Evolutionary conservation across 2,888 invertebrate species (phyloP), one percentile per base, ranked within the genome.

Genomic region (Vesta saturnalis): DNA sequence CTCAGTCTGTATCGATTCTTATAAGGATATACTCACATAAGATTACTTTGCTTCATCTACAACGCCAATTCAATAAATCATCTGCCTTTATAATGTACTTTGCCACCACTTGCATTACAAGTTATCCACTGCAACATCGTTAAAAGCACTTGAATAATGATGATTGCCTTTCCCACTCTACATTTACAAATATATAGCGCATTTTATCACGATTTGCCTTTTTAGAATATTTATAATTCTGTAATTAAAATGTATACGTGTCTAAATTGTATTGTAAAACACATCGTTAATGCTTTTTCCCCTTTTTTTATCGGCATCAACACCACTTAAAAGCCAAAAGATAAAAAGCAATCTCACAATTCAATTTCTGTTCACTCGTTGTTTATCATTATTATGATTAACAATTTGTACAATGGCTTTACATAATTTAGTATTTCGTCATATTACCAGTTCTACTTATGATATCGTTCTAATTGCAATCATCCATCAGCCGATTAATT

Each of bases 1-100:
- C n/a, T n/a, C n/a, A n/a, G 49, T 68, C 55, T 56, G 60, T 68
- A 68, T 68, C 57, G 68, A 68, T 68, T 68, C 63, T 19, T 54
- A 63, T 49, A 10, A 63, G 47, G 59, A 59, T 23, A 54, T 21
- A n/a, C 64, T 14, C 55, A 52, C 52, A 39, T 59, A 55, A 58
- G 62, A 67, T 63, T 67, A 63, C 59, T 67, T 67, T 58, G 23
- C 59, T 67, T 67, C 67, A 63, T 67, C 63, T 47, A 61, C 39
- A 52, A 14, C n/a, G n/a, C 63, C 63, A 63, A 59, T 67, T 67
- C 59, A 58, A 67, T 67, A 67, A 63, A 67, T 63, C 67, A 59
- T 60, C 54, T 46, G 59, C 55, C 55, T 67, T 67, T 67, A 35
- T 62, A 62, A 67, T 67, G 54, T 58, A 59, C 54, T 67, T 67